A percentile compares a stretch with the other conserved stretches of the same genome.
These are phyloP conservation scores for Callipepla californica DNA, from an alignment of 2,113 vertebrate genomes.

Conservation along the genomic window DNA sequence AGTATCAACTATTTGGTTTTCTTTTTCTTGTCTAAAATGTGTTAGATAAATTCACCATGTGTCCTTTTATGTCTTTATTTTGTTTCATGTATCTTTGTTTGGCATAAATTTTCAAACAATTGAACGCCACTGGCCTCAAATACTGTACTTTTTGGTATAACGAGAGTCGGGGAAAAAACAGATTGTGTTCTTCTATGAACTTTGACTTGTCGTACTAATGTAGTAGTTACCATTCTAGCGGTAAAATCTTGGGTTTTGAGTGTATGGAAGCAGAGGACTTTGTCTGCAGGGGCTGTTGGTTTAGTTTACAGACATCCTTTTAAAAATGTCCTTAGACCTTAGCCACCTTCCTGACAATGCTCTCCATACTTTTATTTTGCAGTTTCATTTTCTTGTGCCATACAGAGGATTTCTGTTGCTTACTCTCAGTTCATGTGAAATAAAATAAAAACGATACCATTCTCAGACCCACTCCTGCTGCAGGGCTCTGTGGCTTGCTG, in stretches of 20 bases:
- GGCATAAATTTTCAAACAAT: constrained; percentile 1
- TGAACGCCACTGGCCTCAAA: neutral
- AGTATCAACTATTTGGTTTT: neutral
- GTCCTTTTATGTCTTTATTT: neutral
- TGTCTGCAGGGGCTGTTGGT: neutral
- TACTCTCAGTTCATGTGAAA: neutral
- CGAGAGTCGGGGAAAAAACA: neutral
- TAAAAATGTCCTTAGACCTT: neutral
- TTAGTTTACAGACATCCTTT: neutral
- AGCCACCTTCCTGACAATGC: neutral
- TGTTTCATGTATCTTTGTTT: constrained; percentile 1
- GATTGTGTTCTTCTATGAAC: constrained; percentile 16
- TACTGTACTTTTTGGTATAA: neutral
- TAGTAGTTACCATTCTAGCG: neutral
- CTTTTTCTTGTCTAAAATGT: neutral
- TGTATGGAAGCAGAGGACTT: neutral
- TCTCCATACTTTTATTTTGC: neutral
- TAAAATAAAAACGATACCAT: neutral
- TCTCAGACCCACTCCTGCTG: neutral
- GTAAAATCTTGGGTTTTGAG: neutral
- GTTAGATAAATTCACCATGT: neutral
- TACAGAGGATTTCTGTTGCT: neutral
- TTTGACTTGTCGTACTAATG: neutral
- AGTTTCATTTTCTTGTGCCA: neutral
- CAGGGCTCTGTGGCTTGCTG: neutral